Percentiles rank a stretch among this genome's conserved stretches.
Evolutionary conservation across 2,888 invertebrate species (phyloP).

Genomic region (Scaptomyza parva): DNA sequence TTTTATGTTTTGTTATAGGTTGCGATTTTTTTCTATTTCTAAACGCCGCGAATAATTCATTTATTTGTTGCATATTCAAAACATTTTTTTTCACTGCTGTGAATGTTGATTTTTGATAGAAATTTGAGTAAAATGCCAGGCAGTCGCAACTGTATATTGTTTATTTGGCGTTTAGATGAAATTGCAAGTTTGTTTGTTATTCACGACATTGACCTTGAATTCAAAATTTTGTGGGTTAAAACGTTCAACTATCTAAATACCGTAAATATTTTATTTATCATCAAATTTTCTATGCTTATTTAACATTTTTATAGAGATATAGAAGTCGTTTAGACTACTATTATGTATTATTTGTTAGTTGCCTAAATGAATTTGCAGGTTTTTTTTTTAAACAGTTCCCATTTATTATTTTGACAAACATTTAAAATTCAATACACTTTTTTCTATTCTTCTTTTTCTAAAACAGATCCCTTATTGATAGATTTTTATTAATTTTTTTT

Average conservation of each 20-base stretch:
- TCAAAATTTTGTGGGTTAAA: slow-evolving; percentile 53
- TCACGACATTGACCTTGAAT: slow-evolving; percentile 68
- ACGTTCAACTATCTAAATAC: slow-evolving; percentile 3
- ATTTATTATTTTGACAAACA: too few species aligned
- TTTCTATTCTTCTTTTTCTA: not conserved
- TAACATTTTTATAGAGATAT: too few species aligned
- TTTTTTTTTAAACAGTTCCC: too few species aligned
- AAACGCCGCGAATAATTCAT: slow-evolving; percentile 70
- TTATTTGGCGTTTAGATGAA: slow-evolving; percentile 62
- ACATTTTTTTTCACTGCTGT: slow-evolving; percentile 40
- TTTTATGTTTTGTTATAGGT: not conserved
- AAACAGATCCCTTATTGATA: not conserved
- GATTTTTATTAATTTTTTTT: too few species aligned
- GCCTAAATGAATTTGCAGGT: too few species aligned
- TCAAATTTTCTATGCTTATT: not conserved
- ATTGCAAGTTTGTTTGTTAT: slow-evolving; percentile 37
- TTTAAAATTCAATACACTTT: too few species aligned
- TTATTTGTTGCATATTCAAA: slow-evolving; percentile 55
- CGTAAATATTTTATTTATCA: not conserved
- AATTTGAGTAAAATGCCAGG: slow-evolving; percentile 12
- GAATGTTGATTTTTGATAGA: slow-evolving; percentile 46
- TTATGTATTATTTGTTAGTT: too few species aligned
- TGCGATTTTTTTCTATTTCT: slow-evolving; percentile 53
- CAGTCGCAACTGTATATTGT: slow-evolving; percentile 17
- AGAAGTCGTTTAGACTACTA: too few species aligned